These are phyloP conservation scores for Equus przewalskii DNA, from an alignment of 2,113 vertebrate species.

Conservation along the genomic window DNA sequence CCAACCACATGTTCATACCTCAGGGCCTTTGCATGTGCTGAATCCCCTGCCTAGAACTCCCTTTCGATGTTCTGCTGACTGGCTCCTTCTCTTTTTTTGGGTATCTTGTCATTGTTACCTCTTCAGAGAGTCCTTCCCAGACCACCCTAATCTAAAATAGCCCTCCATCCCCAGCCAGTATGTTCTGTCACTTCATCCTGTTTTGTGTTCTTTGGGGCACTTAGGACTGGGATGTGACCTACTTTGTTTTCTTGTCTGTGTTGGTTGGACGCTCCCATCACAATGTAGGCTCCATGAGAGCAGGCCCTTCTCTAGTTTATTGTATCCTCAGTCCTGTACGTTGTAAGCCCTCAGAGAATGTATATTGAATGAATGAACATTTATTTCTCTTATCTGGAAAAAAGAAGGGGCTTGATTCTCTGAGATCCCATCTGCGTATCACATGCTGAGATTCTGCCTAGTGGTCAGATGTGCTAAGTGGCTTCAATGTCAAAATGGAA, in stretches of 20 bases:
- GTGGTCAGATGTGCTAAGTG: background rate
- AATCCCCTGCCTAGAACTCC: background rate
- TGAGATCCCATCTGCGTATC: background rate
- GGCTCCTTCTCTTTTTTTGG: background rate
- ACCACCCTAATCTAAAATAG: background rate
- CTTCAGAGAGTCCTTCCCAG: slow-evolving; percentile 29
- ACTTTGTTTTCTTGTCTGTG: background rate
- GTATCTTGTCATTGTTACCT: background rate
- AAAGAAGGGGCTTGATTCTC: background rate
- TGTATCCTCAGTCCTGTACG: background rate
- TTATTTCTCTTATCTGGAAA: slow-evolving; percentile 21
- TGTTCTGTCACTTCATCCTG: background rate
- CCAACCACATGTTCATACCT: background rate
- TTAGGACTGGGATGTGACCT: background rate
- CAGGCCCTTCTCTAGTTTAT: background rate
- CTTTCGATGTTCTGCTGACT: background rate
- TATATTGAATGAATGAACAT: background rate
- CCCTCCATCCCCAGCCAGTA: background rate
- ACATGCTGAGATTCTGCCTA: background rate
- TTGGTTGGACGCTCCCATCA: background rate
- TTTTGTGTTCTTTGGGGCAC: background rate
- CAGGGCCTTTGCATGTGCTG: background rate
- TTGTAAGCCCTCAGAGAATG: background rate
- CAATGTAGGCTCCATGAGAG: background rate
- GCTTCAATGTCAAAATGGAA: background rate